Evolutionary conservation across 2,113 vertebrate species (phyloP).

Genomic region (Nasalis larvatus): DNA sequence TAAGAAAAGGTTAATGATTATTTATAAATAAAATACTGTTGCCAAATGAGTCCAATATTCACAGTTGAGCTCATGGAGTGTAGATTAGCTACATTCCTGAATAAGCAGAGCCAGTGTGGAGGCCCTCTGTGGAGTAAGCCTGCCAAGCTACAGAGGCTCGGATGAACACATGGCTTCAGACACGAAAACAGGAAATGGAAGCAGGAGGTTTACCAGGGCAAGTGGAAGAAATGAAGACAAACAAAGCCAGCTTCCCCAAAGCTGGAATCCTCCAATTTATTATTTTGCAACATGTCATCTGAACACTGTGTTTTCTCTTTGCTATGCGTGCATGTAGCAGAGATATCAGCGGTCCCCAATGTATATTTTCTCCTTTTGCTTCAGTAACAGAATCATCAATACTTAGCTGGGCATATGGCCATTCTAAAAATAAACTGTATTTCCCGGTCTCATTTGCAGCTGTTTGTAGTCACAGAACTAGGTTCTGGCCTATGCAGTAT

Average conservation of each 20-base stretch:
- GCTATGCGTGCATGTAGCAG: neutral
- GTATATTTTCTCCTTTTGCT: neutral
- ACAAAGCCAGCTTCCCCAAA: neutral
- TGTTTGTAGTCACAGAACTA: neutral
- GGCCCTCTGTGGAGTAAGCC: neutral
- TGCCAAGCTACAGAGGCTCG: neutral
- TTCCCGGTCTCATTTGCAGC: neutral
- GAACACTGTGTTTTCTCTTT: neutral
- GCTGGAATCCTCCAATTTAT: neutral
- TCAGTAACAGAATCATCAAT: neutral
- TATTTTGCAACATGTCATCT: neutral
- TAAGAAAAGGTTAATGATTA: conserved; percentile 48
- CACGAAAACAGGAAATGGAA: conserved; percentile 43
- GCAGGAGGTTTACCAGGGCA: neutral
- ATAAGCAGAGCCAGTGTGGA: neutral
- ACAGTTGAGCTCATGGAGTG: neutral
- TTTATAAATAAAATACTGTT: conserved; percentile 38
- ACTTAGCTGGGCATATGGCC: neutral
- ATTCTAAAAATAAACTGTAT: neutral
- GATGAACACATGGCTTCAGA: conserved; percentile 1
- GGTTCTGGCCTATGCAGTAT: neutral
- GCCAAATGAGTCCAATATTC: conserved; percentile 10
- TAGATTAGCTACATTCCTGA: conserved; percentile 16
- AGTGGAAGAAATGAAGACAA: conserved; percentile 21
- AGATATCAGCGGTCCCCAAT: neutral